Evolutionary conservation across 2,113 vertebrate species (phyloP), one percentile per base, ranked within the genome.

Genomic region (Oryzias woworae): DNA sequence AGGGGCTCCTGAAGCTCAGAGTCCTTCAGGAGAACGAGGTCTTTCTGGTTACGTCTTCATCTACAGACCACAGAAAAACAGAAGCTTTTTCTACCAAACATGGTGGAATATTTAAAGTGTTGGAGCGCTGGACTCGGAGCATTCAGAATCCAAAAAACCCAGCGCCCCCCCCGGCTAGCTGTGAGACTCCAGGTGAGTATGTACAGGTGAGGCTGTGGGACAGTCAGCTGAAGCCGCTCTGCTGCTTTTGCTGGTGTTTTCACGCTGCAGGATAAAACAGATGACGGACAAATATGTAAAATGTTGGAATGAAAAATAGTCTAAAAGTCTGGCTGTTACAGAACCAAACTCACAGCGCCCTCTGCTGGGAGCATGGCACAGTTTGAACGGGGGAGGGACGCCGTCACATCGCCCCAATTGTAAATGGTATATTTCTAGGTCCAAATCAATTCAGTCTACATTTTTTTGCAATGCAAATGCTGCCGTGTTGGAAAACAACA

Each of bases 31-130:
- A 47, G 55, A 48, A 65, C n/a, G 71, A 62, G 68, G 71, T 72
- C 60, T 56, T 66, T 22, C 20, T 24, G 36, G 14, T 20, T 0
- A 49, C 20, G 70, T 77, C 81, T 80, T 75, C 43, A 49, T 22
- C 68, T 48, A 62, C 80, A 73, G 84, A 86, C 82, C 83, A 59
- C 71, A 81, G 81, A 81, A 85, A 86, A 86, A 81, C 82, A 86
- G 84, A 42, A 58, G 71, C 65, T 61, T 51, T 51, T 61, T 74
- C 77, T 44, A 31, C 62, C 80, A 87, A 64, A 82, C 85, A 85
- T 77, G 82, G 55, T 71, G 48, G 36, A 67, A 80, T 68, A 75
- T 64, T 66, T 75, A 78, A 87, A 87, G 83, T 18, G 57, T 12
- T 2, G 36, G 36, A 26, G 31, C 31, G 31, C 31, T 7, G 31